Percentiles rank a stretch among this genome's conserved stretches.
These are phyloP conservation scores for Crossocerus cetratus DNA, from an alignment of 2,888 invertebrate genomes.

Conservation along the genomic window DNA sequence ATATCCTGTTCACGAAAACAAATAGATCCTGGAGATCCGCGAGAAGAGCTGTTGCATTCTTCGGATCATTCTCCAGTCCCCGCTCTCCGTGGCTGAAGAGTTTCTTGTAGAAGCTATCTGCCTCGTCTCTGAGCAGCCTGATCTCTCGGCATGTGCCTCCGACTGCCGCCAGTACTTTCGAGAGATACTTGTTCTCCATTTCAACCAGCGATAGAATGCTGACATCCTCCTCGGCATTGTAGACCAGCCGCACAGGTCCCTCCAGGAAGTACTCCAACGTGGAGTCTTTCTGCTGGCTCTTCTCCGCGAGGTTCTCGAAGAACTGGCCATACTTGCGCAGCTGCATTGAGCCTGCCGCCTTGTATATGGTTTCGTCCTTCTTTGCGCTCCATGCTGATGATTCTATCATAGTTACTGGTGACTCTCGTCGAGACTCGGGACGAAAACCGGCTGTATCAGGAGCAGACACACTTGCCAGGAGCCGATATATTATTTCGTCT, in stretches of 20 bases:
- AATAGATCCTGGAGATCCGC: constrained; percentile 71
- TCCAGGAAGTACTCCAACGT: constrained; percentile 67
- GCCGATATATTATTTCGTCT: background rate
- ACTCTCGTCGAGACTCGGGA: background rate
- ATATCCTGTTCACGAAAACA: constrained; percentile 66
- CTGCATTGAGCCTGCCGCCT: constrained; percentile 79
- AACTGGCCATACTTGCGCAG: constrained; percentile 79
- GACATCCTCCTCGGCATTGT: constrained; percentile 81
- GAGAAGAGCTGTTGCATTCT: constrained; percentile 63
- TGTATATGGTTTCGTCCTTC: constrained; percentile 71
- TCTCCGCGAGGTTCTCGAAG: constrained; percentile 77
- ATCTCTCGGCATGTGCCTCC: constrained; percentile 89
- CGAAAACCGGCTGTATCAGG: background rate
- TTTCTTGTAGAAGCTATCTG: constrained; percentile 79
- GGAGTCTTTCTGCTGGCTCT: constrained; percentile 58
- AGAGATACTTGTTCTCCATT: constrained; percentile 89
- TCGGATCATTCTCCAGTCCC: constrained; percentile 73
- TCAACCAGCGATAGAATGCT: constrained; percentile 85
- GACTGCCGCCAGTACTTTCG: constrained; percentile 88
- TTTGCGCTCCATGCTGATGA: constrained; percentile 67
- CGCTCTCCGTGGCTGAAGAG: constrained; percentile 74
- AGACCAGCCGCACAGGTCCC: constrained; percentile 72
- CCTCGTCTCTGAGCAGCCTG: constrained; percentile 82
- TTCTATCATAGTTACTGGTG: constrained; percentile 67
- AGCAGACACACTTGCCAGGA: background rate